Base-by-base conservation (phyloP, 1,140 invertebrate species). In the Saccostrea cuccullata region DNA sequence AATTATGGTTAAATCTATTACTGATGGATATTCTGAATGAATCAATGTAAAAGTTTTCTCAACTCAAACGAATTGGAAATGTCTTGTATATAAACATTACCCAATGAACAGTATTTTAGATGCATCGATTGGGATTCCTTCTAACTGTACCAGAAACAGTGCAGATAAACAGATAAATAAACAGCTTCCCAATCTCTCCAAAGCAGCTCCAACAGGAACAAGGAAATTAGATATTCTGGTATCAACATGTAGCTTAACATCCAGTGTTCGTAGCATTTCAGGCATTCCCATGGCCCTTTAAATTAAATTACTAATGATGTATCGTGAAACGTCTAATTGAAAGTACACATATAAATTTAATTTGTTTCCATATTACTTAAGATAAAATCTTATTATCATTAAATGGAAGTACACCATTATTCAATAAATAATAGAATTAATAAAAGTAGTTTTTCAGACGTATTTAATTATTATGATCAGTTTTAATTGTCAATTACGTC, bases 171-270 rank as follows among this genome's bases (percentile, higher is more conserved):
- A 96, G 15, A 98, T 96, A 94, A 98, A 99, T 12, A 98, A 94
- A 0, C 98, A 98, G 0, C 98, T 98, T 17, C 98, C 98, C 93
- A 99, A 98, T 97, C 98, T 98, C 94, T 98, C 98, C 91, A 98
- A 97, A 91, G 98, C 98, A 93, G 97, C 97, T 15, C 98, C 98
- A 89, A 98, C 97, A 0, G 98, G 98, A 5, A 98, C 95, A n/a
- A 98, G 97, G 95, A 98, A 98, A 87, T 97, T 73, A 2, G 91
- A 86, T 12, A 91, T 86, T 26, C 89, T 88, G 13, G 26, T 73
- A 36, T 89, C 90, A 3, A 92, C 86, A 23, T 87, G 23, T 36
- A 88, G 30, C 2, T 91, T 85, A 5, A 82, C 67, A 36, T 91
- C 90, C 11, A 85, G 88, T 67, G 82, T 86, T 26, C 56, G 82